Base-by-base conservation (phyloP, 2,797 vertebrate species). In the Momotus momota region DNA sequence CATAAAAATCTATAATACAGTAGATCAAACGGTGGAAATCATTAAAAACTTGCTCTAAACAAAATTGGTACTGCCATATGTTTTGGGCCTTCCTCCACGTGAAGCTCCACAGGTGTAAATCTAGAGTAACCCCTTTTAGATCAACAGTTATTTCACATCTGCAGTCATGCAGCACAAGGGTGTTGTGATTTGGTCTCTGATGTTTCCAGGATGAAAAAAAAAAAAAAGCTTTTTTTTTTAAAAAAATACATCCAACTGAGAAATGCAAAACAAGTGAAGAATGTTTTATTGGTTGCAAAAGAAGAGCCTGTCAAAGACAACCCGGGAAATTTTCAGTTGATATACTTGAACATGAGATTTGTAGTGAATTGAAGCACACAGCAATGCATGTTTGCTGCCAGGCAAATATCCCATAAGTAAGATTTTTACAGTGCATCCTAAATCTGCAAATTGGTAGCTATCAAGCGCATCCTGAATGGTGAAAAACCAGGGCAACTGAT, bases 21-120 rank as follows among this genome's bases (percentile, higher is more conserved):
- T 85, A 78, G 77, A 97, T 94, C 88, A 97, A 96, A 90, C 10
- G 73, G 88, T 75, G 66, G 57, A 92, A 90, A 82, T 74, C 80
- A 95, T 72, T 92, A 94, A 88, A 93, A 93, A 90, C 23, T 57
- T 86, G 67, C n/a, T 84, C 69, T 58, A 45, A 94, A 86, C 82
- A 92, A 82, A 88, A 88, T 1, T 10, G 79, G 62, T 70, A 35
- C 62, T 72, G 83, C 93, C 73, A 91, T 90, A 95, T 66, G 95
- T 72, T 91, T 88, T 74, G 70, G 64, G 64, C 29, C 51, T 83
- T 87, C 66, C 35, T 96, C 91, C 58, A 62, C 2, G 75, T 69
- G 89, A 94, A 77, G 81, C 51, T 84, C 78, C 78, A 79, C 74
- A 92, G 91, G 64, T 82, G 69, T 92, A 96, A 96, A 96, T 93